A percentile compares a stretch with the other conserved stretches of the same genome.
Conservation (phyloP, 2,888 invertebrate species). For the Harmothoe impar region DNA sequence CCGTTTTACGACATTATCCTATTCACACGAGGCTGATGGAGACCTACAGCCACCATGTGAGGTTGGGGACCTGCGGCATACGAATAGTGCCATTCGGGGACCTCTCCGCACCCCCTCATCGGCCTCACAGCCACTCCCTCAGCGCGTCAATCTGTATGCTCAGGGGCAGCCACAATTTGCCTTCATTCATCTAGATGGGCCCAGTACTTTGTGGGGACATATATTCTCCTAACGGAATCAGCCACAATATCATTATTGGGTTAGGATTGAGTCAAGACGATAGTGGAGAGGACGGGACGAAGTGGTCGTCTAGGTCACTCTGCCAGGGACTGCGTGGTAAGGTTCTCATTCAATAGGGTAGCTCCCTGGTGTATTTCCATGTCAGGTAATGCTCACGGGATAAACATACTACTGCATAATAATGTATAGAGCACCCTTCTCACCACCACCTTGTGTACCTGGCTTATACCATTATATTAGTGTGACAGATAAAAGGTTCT, state of each 20-base stretch:
- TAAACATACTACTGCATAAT: no score
- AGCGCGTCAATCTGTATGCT: not conserved
- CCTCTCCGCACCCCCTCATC: not conserved
- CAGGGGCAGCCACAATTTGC: not conserved
- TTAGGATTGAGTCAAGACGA: not conserved
- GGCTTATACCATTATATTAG: no score
- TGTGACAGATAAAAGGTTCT: no score
- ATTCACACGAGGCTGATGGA: slow-evolving; percentile 6
- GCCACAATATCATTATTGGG: not conserved
- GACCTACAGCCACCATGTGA: not conserved
- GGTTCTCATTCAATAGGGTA: no score
- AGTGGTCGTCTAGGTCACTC: no score
- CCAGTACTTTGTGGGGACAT: not conserved
- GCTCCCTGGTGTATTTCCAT: no score
- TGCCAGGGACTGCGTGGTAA: no score
- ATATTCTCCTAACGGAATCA: not conserved
- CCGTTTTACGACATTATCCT: slow-evolving; percentile 34
- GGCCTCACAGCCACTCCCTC: not conserved
- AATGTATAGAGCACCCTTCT: no score
- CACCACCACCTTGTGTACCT: no score
- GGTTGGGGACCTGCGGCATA: not conserved
- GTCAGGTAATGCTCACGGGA: no score
- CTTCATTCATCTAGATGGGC: not conserved
- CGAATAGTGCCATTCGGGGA: slow-evolving; percentile 23
- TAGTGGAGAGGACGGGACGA: no score